Conservation (phyloP, 37 sponge, comb jelly and placozoan species). For the Agelas oroides region DNA sequence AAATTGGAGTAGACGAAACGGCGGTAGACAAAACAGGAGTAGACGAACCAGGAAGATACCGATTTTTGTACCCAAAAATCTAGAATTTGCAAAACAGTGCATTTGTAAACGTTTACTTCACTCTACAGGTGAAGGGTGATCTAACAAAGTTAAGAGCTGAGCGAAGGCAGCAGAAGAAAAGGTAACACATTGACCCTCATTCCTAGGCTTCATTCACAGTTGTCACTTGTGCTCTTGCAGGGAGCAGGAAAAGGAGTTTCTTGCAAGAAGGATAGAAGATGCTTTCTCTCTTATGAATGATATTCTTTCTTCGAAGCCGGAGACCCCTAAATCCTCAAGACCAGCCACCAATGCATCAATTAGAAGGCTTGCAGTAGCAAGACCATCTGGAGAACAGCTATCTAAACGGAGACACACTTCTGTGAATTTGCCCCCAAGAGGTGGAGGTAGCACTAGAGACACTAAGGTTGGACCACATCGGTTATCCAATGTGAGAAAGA, state of each 20-base stretch:
- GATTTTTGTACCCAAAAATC: no score
- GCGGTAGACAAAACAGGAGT: no score
- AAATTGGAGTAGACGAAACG: no score
- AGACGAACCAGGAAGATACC: no score
- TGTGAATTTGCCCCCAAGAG: background rate
- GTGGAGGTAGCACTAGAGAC: background rate
- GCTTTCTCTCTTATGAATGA: constrained; percentile 67
- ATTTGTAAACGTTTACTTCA: no score
- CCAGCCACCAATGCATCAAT: background rate
- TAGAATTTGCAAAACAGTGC: no score
- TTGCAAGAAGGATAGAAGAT: constrained; percentile 47
- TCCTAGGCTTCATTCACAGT: no score
- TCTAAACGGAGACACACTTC: background rate
- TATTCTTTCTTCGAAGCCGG: constrained; percentile 48
- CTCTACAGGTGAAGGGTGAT: no score
- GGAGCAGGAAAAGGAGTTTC: constrained; percentile 30
- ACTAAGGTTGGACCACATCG: no score
- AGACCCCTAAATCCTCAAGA: background rate
- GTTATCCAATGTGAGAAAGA: no score
- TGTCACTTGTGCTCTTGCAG: background rate
- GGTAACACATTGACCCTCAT: background rate
- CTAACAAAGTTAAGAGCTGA: no score
- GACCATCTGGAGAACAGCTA: no score
- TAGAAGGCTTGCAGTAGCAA: background rate
- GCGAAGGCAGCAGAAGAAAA: background rate